Conservation (phyloP, 1,140 invertebrate genomes). For the Babylonia areolata region DNA sequence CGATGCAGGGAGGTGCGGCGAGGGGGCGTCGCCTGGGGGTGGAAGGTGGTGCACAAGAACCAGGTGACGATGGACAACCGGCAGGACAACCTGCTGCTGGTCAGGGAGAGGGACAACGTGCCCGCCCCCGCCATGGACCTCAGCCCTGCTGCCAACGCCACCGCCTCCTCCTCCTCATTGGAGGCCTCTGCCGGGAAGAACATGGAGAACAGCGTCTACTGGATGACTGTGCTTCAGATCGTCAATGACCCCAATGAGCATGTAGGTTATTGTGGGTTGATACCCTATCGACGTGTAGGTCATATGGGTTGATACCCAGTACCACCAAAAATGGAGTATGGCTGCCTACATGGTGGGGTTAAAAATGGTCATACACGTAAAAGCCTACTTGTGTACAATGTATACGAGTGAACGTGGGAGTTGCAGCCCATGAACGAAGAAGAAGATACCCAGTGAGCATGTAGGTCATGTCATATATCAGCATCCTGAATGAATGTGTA, state of each 20-base stretch:
- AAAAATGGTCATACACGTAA: too few relatives aligned
- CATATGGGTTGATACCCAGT: too few relatives aligned
- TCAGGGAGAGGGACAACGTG: conserved; percentile 52
- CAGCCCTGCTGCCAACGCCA: not conserved
- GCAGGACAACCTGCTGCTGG: conserved; percentile 76
- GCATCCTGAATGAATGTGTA: not conserved
- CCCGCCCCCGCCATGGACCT: conserved; percentile 28
- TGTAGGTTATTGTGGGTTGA: conserved; percentile 51
- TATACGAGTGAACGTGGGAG: too few relatives aligned
- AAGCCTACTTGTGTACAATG: too few relatives aligned
- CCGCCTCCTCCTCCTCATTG: too few relatives aligned
- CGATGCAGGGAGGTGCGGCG: conserved; percentile 78
- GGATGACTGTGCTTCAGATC: conserved; percentile 78
- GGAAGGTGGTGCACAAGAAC: conserved; percentile 77
- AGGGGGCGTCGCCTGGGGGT: conserved; percentile 77
- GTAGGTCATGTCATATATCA: too few relatives aligned
- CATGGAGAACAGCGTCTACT: conserved; percentile 77
- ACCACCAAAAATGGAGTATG: too few relatives aligned
- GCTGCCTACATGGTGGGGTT: too few relatives aligned
- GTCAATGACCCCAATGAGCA: conserved; percentile 75
- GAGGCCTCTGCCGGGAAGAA: conserved; percentile 62
- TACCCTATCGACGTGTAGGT: too few relatives aligned
- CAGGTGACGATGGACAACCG: conserved; percentile 78
- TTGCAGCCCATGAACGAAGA: too few relatives aligned
- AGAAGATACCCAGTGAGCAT: too few relatives aligned